Evolutionary conservation across 2,113 vertebrate genomes (phyloP), one percentile per base, ranked within the genome.

Genomic region (Pygoscelis adeliae): DNA sequence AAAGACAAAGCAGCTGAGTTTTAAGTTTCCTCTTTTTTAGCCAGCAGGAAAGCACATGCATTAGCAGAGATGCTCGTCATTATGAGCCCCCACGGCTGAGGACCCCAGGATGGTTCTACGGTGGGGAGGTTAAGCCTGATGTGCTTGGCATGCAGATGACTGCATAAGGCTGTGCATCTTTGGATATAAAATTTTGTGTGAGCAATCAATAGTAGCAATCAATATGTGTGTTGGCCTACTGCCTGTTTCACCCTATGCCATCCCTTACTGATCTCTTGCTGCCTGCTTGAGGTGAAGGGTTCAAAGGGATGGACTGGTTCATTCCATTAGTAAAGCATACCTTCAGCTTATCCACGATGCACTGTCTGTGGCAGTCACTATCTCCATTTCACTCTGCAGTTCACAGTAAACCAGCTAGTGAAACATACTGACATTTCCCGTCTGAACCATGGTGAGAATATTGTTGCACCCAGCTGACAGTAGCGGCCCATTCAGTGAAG

Each of bases 341-440:
- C 11, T 1, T 17, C 5, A 0, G 9, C 1, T 6, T 29, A 19
- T 13, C 40, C 47, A 19, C 1, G 1, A 18, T 32, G 44, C 17
- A 1, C 1, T 6, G 2, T 13, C 65, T 44, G 49, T 26, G 86
- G 52, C 66, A 26, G 73, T n/a, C 78, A 10, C 2, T n/a, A 10
- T 22, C 69, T 58, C 58, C 1, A 0, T 56, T 63, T 73, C 65
- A 29, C 52, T 52, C 59, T 42, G 38, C 29, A 38, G 25, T 8
- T 89, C 50, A 42, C 40, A 10, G 44, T 8, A 30, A 65, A 69
- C 2, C 76, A 40, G 6, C 25, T 32, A 4, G 30, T 14, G 18
- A 55, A 82, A 30, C 10, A 13, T 11, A 3, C 59, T 36, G 72
- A 12, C 27, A 25, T 40, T 73, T 84, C 46, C 47, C 6, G 0